These are phyloP conservation scores for Cheilosia variabilis DNA, from an alignment of 2,888 invertebrate species.

Conservation along the genomic window DNA sequence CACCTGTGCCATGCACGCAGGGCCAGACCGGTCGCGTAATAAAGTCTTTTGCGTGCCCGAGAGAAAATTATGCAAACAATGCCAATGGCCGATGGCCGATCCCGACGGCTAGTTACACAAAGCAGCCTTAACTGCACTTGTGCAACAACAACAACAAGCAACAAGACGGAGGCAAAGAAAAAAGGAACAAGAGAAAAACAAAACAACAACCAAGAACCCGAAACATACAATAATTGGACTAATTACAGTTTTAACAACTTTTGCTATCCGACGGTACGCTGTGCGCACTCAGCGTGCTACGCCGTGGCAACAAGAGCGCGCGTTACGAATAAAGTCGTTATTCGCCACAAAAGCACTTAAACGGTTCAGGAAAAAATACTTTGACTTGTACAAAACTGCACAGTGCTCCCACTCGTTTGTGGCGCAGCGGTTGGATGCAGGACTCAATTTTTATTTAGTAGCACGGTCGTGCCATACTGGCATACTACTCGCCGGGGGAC, in stretches of 20 bases:
- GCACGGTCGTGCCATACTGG: constrained; percentile 26
- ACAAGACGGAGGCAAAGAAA: constrained; percentile 1
- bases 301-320: constrained; percentile 51
- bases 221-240: constrained; percentile 75
- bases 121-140: constrained; percentile 32
- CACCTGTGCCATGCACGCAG: constrained; percentile 47
- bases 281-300: constrained; percentile 29
- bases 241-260: constrained; percentile 76
- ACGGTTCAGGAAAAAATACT: constrained; percentile 74
- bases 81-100: constrained; percentile 51
- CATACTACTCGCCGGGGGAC: constrained; percentile 26
- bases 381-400: constrained; percentile 69
- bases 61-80: constrained; percentile 66
- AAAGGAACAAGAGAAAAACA: neutral
- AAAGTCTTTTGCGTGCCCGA: constrained; percentile 61
- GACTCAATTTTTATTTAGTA: constrained; percentile 72
- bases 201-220: constrained; percentile 44
- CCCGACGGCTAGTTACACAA: constrained; percentile 44
- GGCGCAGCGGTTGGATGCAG: constrained; percentile 12
- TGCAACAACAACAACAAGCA: constrained; percentile 21
- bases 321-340: constrained; percentile 73
- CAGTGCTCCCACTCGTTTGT: neutral
- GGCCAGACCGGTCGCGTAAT: constrained; percentile 3
- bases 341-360: constrained; percentile 75
- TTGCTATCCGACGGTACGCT: constrained; percentile 45